Base-by-base conservation (phyloP, 2,113 vertebrate genomes). In the Rhagologus leucostigma region DNA sequence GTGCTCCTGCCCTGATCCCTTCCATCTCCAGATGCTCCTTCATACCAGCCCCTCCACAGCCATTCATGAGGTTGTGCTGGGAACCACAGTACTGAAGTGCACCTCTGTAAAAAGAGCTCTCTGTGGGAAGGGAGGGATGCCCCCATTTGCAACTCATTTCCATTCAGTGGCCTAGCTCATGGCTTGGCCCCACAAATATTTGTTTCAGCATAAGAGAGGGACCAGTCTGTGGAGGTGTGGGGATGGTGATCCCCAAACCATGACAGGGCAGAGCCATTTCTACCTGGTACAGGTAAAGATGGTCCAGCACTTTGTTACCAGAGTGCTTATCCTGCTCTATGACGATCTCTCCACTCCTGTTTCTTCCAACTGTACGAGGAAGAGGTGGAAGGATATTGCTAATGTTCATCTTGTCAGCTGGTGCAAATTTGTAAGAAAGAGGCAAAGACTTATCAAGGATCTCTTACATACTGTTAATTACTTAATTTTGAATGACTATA, bases 11-110 rank as follows among this genome's bases (percentile, higher is more conserved):
- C 30, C 21, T 21, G 3, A n/a, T 56, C 39, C 69, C 44, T 52
- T 59, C 52, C 30, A 16, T 14, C 35, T 75, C 33, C 35, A 87
- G 41, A 14, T 55, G 56, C 60, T 74, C 2, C 1, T 59, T 81
- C 64, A 69, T 16, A 41, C 15, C 52, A 69, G 27, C 32, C 22
- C 15, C n/a, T 60, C 63, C 29, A 9, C 26, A 79, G 13, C 12
- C 2, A 0, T 42, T 67, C 4, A 0, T 8, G 37, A 22, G 11
- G 5, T 11, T 56, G 16, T 49, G 39, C 49, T 49, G 30, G 35
- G 39, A 91, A 65, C 22, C 19, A 50, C 64, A 77, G 18, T 26
- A 29, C 46, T 33, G 50, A 82, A n/a, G 53, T 30, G 24, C 24
- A 50, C 27, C 21, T 56, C 41, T 60, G 15, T 24, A 29, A 52